These are phyloP conservation scores for Rhynchonycteris naso DNA, from an alignment of 2,797 vertebrate species.

Conservation along the genomic window DNA sequence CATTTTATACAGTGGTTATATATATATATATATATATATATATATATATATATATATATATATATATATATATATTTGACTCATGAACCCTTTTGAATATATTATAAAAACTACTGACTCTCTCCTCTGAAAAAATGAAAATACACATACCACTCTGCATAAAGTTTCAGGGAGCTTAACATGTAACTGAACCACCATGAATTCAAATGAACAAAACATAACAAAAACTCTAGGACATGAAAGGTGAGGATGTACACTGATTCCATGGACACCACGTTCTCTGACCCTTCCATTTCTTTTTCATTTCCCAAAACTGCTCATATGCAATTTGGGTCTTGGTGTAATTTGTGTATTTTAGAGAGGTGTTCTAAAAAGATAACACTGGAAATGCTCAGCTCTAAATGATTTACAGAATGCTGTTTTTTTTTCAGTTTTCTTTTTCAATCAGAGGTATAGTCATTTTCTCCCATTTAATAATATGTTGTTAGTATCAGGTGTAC, in stretches of 20 bases:
- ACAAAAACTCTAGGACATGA: neutral
- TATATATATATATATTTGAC: too few relatives aligned
- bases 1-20: neutral
- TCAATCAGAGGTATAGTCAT: neutral
- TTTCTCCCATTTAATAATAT: neutral
- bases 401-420: neutral
- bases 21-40: too few relatives aligned
- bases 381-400: neutral
- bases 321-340: neutral
- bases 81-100: neutral
- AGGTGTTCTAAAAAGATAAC: neutral
- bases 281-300: neutral
- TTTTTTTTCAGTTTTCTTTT: neutral
- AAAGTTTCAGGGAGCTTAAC: neutral
- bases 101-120: constrained; percentile 28
- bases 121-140: constrained; percentile 5
- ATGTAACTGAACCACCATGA: neutral
- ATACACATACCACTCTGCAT: neutral
- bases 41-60: too few relatives aligned
- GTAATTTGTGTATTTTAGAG: neutral
- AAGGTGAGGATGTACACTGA: neutral
- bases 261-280: neutral
- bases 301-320: neutral
- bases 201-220: neutral
- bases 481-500: neutral